phyloP scores from a whole-genome alignment of 1,140 invertebrate genomes.

The Zaprionus camerounensis region DNA sequence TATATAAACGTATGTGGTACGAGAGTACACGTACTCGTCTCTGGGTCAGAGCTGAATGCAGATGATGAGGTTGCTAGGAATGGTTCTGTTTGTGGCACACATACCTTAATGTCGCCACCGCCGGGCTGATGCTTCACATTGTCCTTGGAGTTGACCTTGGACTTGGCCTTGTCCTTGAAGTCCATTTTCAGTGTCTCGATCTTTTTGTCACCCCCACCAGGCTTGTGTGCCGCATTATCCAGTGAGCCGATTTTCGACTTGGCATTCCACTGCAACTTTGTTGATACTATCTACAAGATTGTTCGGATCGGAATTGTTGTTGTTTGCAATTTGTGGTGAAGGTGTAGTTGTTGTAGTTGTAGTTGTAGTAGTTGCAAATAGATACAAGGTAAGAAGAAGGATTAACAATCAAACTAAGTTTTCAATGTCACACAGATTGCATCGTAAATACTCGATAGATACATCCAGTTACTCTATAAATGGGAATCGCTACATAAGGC shows the following conservation, averaged over 20 bases:
- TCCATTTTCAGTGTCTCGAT: constrained; percentile 95
- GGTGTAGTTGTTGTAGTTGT: constrained; percentile 15
- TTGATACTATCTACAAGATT: constrained; percentile 89
- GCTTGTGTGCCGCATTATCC: constrained; percentile 96
- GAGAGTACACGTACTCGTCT: constrained; percentile 13
- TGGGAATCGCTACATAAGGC: constrained; percentile 51
- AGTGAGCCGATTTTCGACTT: constrained; percentile 97
- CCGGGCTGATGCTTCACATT: constrained; percentile 89
- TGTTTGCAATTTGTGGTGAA: constrained; percentile 19
- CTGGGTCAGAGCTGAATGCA: constrained; percentile 44
- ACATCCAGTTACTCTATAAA: constrained; percentile 18
- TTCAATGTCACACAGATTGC: constrained; percentile 38
- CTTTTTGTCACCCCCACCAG: constrained; percentile 96
- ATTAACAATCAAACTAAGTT: constrained; percentile 58
- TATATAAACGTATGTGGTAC: not conserved
- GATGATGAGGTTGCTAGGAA: constrained; percentile 20
- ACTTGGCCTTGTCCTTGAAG: constrained; percentile 95
- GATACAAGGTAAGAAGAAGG: constrained; percentile 60
- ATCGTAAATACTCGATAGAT: constrained; percentile 1
- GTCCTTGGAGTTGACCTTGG: constrained; percentile 96
- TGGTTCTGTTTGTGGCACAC: not conserved
- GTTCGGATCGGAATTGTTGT: constrained; percentile 7
- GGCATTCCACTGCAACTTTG: constrained; percentile 96
- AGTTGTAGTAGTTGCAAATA: constrained; percentile 55
- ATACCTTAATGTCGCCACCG: constrained; percentile 95